Percentiles rank a stretch among this genome's conserved stretches.
phyloP scores from a whole-genome alignment of 1,140 invertebrate genomes.

The Penaeus indicus region DNA sequence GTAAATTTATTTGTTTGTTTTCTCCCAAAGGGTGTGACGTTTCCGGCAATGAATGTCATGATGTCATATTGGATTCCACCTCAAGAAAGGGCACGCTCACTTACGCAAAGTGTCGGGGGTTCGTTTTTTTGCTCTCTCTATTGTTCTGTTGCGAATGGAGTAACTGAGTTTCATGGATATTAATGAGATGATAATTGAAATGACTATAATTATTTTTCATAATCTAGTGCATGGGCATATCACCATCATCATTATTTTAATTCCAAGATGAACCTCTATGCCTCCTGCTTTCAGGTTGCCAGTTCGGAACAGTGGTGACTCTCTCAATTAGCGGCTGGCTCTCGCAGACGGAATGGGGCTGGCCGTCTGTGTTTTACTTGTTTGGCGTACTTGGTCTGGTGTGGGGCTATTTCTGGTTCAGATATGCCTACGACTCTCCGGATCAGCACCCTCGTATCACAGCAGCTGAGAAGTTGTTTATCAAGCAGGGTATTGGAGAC shows the following conservation, averaged over 20 bases:
- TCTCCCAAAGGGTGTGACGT: slow-evolving; percentile 68
- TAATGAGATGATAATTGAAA: background rate
- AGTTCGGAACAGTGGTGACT: slow-evolving; percentile 71
- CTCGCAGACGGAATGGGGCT: slow-evolving; percentile 76
- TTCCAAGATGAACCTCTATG: background rate
- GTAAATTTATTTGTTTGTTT: background rate
- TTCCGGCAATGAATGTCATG: slow-evolving; percentile 70
- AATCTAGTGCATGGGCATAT: background rate
- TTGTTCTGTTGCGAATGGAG: background rate
- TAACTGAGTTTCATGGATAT: background rate
- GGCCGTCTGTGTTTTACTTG: slow-evolving; percentile 83
- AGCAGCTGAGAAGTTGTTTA: slow-evolving; percentile 40
- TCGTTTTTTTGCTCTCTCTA: slow-evolving; percentile 67
- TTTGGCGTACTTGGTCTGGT: slow-evolving; percentile 75
- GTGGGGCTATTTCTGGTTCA: slow-evolving; percentile 80
- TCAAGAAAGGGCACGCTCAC: slow-evolving; percentile 88
- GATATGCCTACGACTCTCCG: slow-evolving; percentile 74
- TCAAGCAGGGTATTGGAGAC: slow-evolving; percentile 50
- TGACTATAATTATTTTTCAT: background rate
- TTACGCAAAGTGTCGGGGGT: slow-evolving; percentile 89
- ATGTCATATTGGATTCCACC: slow-evolving; percentile 77
- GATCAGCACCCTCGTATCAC: slow-evolving; percentile 48
- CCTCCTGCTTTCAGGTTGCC: slow-evolving; percentile 68
- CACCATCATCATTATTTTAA: background rate
- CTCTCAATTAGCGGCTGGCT: slow-evolving; percentile 72